Percentiles rank a stretch among this genome's conserved stretches.
Conservation (phyloP, 2,888 invertebrate genomes). For the Drosophila recens region DNA sequence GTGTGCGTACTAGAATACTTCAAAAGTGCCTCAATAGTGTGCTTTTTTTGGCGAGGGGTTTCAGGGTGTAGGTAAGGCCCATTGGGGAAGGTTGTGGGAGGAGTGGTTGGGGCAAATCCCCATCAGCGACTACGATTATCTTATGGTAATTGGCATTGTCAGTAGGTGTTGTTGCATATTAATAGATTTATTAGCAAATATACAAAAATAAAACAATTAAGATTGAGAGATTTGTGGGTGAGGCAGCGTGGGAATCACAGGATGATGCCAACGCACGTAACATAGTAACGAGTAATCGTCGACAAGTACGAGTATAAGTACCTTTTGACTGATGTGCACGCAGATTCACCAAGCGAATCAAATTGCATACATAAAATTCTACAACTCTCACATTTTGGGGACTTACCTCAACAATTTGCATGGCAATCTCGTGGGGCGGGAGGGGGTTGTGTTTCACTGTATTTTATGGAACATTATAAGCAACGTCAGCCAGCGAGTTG, state of each 20-base stretch:
- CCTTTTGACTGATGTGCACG: slow-evolving; percentile 2
- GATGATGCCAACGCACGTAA: not conserved
- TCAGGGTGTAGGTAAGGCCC: not conserved
- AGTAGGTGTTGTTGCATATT: slow-evolving; percentile 31
- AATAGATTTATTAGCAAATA: slow-evolving; percentile 30
- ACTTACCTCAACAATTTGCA: slow-evolving; percentile 4
- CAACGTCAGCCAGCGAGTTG: not conserved
- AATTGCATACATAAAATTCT: not conserved
- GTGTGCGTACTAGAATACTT: not conserved
- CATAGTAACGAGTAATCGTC: not conserved
- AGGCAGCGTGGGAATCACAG: slow-evolving; percentile 45
- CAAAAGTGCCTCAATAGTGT: slow-evolving; percentile 22
- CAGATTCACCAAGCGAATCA: not conserved
- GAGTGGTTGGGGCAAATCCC: slow-evolving; percentile 31
- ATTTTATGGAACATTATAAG: not conserved
- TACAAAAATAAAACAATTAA: slow-evolving; percentile 10
- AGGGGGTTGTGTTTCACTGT: not conserved
- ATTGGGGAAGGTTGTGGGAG: not conserved
- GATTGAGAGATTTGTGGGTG: slow-evolving; percentile 5
- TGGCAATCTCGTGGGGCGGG: not conserved
- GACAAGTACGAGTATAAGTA: not conserved
- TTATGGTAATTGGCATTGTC: slow-evolving; percentile 28
- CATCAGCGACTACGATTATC: not conserved
- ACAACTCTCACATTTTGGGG: slow-evolving; percentile 8
- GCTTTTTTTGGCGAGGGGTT: slow-evolving; percentile 24